Evolutionary conservation across 2,888 invertebrate species (phyloP), one percentile per base, ranked within the genome.

Genomic region (Linyphia triangularis): DNA sequence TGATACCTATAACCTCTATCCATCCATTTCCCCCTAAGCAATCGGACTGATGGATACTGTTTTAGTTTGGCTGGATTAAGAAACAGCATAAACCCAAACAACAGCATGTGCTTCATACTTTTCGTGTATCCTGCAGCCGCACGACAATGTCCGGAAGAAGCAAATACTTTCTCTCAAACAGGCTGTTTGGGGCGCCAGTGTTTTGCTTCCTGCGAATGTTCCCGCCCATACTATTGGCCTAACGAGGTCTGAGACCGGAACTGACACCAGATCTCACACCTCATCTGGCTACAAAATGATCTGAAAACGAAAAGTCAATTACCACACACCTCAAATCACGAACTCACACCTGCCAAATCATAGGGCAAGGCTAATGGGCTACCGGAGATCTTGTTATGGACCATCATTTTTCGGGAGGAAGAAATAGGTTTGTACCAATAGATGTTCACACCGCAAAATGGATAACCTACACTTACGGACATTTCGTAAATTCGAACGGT

Each of bases 281-380:
- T 72, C 59, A 72, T 72, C 61, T 24, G 51, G 51, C 65, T 57
- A 59, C 67, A 51, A 67, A 84, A 65, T 75, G 40, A 69, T 37
- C 57, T 77, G 28, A 70, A 70, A 85, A 78, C 70, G 85, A 78
- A 85, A 78, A 78, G 28, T 78, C 85, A 69, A 78, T 85, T 85
- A 85, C 59, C 16, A 24, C 70, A 84, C 16, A 40, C 22, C 24
- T 51, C n/a, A 69, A 81, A 84, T 84, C 85, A 85, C 78, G 85
- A 78, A 33, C 33, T 43, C 26, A 24, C 57, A 28, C 51, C 43
- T 24, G 28, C 26, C 10, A 84, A 84, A 84, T 84, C 33, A 77
- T 19, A 84, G 84, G 59, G 22, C 24, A 5, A 37, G 13, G 13
- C 26, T 75, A 84, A 84, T 69, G 84, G 57, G 84, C 84, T 84